These are phyloP conservation scores for Manduca sexta DNA, from an alignment of 1,140 invertebrate genomes.

Conservation along the genomic window DNA sequence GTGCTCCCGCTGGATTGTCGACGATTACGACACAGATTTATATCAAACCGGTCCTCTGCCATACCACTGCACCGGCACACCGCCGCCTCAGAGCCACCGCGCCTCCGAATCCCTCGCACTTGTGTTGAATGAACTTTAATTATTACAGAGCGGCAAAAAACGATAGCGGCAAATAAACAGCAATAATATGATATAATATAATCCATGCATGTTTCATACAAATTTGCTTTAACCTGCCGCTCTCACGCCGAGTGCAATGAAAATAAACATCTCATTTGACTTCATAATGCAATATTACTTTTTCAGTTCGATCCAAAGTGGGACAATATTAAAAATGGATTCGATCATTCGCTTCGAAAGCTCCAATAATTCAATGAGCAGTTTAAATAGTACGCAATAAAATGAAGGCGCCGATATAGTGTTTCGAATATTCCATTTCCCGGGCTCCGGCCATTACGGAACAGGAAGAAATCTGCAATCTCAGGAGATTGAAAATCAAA, in stretches of 20 bases:
- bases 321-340: slow-evolving; percentile 20
- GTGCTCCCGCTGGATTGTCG: slow-evolving; percentile 33
- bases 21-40: slow-evolving; percentile 34
- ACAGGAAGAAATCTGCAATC: slow-evolving; percentile 43
- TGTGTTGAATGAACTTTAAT: too few relatives aligned
- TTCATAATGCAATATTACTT: slow-evolving; percentile 44
- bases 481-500: slow-evolving; percentile 62
- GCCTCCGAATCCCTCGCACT: slow-evolving; percentile 1
- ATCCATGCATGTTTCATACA: slow-evolving; percentile 21
- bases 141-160: too few relatives aligned
- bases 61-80: too few relatives aligned
- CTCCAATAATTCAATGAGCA: slow-evolving; percentile 28
- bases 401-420: slow-evolving; percentile 30
- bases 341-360: slow-evolving; percentile 9
- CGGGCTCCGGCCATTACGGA: slow-evolving; percentile 38
- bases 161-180: too few relatives aligned
- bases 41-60: slow-evolving; percentile 11
- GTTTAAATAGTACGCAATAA: slow-evolving; percentile 40
- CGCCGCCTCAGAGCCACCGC: too few relatives aligned
- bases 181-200: too few relatives aligned
- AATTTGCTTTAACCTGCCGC: slow-evolving; percentile 32
- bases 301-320: slow-evolving; percentile 18
- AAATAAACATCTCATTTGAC: slow-evolving; percentile 56
- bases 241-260: slow-evolving; percentile 41
- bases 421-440: slow-evolving; percentile 37